A percentile compares a stretch with the other conserved stretches of the same genome.
These are phyloP conservation scores for Bibio marci DNA, from an alignment of 2,888 invertebrate genomes.

Conservation along the genomic window DNA sequence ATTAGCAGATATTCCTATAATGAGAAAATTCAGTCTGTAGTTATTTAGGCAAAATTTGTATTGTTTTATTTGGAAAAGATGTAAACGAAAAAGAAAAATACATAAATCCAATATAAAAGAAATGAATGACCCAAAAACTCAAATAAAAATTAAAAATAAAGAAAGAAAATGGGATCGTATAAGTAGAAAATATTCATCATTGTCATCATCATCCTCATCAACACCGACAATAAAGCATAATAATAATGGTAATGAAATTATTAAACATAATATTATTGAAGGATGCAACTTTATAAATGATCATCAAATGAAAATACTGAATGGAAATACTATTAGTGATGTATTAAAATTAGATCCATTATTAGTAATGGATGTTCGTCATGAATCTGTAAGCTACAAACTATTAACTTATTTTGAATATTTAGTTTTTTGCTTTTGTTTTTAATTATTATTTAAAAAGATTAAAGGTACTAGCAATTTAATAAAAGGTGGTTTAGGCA, in stretches of 20 bases:
- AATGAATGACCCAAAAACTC: no score
- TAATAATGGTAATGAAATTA: no score
- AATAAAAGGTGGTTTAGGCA: constrained; percentile 10
- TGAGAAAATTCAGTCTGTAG: no score
- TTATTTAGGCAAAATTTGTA: no score
- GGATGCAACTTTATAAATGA: constrained; percentile 9
- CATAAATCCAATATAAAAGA: no score
- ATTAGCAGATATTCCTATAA: no score
- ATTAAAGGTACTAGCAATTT: neutral
- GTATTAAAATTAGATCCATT: constrained; percentile 18
- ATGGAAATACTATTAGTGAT: constrained; percentile 14
- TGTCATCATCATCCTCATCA: no score
- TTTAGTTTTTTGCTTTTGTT: neutral
- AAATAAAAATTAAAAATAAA: constrained; percentile 14
- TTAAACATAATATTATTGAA: no score
- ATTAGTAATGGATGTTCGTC: constrained; percentile 27
- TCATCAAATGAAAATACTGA: constrained; percentile 18
- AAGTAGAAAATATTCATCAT: no score
- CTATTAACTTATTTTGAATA: neutral
- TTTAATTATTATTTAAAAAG: neutral
- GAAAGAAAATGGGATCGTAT: constrained; percentile 29
- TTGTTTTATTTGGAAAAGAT: no score
- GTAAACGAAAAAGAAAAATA: no score
- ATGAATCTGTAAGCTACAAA: constrained; percentile 20
- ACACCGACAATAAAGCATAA: no score